phyloP scores from a whole-genome alignment of 2,113 vertebrate species.

The Peromyscus leucopus region DNA sequence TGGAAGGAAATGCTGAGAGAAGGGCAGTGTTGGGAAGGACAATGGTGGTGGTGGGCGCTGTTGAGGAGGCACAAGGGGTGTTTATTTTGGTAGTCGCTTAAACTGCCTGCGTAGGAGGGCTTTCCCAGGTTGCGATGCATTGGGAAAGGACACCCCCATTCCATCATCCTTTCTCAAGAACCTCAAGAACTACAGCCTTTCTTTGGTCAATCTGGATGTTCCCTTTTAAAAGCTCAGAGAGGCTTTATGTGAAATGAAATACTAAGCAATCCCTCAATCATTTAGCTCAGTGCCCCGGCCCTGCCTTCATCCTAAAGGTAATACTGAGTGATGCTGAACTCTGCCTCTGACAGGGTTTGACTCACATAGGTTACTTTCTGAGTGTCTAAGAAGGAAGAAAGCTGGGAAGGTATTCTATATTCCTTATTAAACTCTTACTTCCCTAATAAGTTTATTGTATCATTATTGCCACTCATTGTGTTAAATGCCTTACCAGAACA shows the following conservation, averaged over 20 bases:
- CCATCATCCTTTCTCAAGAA: background rate
- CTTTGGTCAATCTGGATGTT: background rate
- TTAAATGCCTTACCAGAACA: background rate
- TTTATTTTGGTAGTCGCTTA: background rate
- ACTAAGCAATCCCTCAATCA: background rate
- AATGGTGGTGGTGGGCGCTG: background rate
- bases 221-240: constrained; percentile 1
- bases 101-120: background rate
- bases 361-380: background rate
- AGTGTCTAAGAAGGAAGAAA: constrained; percentile 11
- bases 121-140: background rate
- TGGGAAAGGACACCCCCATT: background rate
- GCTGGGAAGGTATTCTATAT: background rate
- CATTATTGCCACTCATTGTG: background rate
- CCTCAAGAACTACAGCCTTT: background rate
- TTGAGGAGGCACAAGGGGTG: background rate
- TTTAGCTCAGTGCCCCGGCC: background rate
- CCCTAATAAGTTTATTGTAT: background rate
- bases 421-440: background rate
- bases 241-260: background rate
- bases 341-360: background rate
- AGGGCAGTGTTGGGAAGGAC: background rate
- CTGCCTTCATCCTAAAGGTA: background rate
- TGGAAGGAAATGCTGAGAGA: background rate
- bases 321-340: background rate